Percentiles rank a stretch among this genome's conserved stretches.
These are phyloP conservation scores for Sceloporus undulatus DNA, from an alignment of 2,113 vertebrate genomes.

Conservation along the genomic window DNA sequence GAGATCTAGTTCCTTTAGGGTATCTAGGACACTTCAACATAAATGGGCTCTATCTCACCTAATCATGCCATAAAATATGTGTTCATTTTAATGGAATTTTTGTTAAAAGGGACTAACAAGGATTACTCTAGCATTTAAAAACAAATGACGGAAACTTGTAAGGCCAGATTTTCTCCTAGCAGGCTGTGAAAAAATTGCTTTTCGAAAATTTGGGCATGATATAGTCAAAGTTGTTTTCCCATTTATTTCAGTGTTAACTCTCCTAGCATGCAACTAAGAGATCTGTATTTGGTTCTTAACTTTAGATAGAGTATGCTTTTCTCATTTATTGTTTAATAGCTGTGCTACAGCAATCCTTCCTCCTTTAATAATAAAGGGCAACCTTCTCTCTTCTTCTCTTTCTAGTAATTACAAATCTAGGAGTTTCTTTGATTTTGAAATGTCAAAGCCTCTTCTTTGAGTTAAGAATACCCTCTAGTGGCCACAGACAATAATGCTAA, in stretches of 20 bases:
- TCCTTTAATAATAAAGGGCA: background rate
- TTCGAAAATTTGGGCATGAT: background rate
- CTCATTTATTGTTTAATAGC: background rate
- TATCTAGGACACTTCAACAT: background rate
- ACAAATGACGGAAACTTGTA: background rate
- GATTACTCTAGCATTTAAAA: background rate
- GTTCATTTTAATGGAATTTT: background rate
- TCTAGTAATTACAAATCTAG: background rate
- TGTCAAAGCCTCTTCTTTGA: constrained; percentile 50
- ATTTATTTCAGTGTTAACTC: background rate
- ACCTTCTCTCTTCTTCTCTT: background rate
- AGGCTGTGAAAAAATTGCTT: background rate
- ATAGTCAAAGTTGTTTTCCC: background rate
- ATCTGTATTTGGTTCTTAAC: background rate
- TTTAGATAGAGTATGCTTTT: background rate
- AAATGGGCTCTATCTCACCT: background rate
- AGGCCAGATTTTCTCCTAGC: background rate
- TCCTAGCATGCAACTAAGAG: background rate
- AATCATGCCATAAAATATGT: background rate
- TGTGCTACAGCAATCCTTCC: background rate
- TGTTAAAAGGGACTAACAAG: background rate
- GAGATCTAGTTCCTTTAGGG: too few relatives aligned
- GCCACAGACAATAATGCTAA: constrained; percentile 53
- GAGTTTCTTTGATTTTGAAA: background rate
- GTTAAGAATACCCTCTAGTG: constrained; percentile 79